Evolutionary conservation across 2,888 invertebrate genomes (phyloP), one percentile per base, ranked within the genome.

Genomic region (Artemia sinica): DNA sequence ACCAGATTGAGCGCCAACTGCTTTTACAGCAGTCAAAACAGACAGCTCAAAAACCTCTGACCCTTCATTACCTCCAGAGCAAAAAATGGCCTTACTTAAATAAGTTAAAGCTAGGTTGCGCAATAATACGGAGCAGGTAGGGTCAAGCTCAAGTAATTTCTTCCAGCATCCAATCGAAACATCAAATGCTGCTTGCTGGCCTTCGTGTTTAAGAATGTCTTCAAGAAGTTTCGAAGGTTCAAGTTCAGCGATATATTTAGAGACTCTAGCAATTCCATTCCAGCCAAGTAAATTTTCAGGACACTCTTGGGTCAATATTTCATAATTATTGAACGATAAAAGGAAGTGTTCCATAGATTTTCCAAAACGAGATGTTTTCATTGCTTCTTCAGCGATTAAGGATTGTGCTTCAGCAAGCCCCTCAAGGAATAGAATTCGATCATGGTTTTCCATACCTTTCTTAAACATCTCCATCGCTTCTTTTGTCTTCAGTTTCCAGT

Each of bases 381-480:
- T 58, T 8, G 58, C 58, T 58, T n/a, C 8, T 58, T 14, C n/a
- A 58, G 58, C 58, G 9, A 58, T 58, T 58, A 14, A n/a, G 9
- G n/a, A 58, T 14, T 58, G 58, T 14, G 58, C n/a, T 58, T 58
- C 58, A 14, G 58, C 58, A 58, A 58, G 58, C n/a, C 58, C 58
- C 58, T 58, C 58, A 8, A 58, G n/a, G 58, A 58, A 58, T 8
- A 14, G n/a, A 8, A 58, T 58, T 58, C 8, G 9, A 8, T 8
- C n/a, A 58, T 58, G 58, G 18, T 18, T 18, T 18, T 18, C 18
- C 18, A 18, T 18, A 18, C 18, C 1, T 18, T 18, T 18, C 18
- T 8, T 8, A n/a, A 58, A 14, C 58, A n/a, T 5, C 14, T 58
- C 58, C 58, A 58, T 58, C 58, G n/a, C 58, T 14, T 58, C 14